These are phyloP conservation scores for Drosophila kambysellisi DNA, from an alignment of 2,888 invertebrate species.

Conservation along the genomic window DNA sequence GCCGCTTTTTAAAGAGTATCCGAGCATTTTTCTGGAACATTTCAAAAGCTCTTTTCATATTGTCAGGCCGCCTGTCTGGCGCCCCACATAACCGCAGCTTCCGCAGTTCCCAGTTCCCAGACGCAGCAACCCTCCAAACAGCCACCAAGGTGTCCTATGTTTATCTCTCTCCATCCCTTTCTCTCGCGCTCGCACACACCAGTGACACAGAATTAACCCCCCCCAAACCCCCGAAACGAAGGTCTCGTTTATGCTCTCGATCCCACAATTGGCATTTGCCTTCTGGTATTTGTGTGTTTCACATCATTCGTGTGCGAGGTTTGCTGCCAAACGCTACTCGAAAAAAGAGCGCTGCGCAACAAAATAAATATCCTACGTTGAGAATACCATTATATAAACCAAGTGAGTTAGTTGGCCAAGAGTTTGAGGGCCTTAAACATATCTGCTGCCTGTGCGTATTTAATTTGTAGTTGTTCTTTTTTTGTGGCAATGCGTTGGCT, in stretches of 20 bases:
- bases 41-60: neutral
- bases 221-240: slow-evolving; percentile 6
- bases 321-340: slow-evolving; percentile 44
- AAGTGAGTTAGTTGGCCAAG: slow-evolving; percentile 10
- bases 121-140: slow-evolving; percentile 45
- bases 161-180: slow-evolving; percentile 16
- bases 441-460: neutral
- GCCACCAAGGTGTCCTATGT: slow-evolving; percentile 39
- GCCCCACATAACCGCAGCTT: slow-evolving; percentile 28
- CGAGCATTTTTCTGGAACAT: neutral
- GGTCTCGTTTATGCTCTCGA: slow-evolving; percentile 51
- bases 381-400: slow-evolving; percentile 16
- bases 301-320: slow-evolving; percentile 59
- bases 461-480: neutral
- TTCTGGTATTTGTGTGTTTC: slow-evolving; percentile 32
- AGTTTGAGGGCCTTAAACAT: neutral
- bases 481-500: neutral
- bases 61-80: slow-evolving; percentile 59
- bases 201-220: neutral
- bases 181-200: slow-evolving; percentile 12
- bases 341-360: slow-evolving; percentile 20
- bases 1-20: slow-evolving; percentile 15
- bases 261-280: slow-evolving; percentile 49
- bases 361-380: neutral
- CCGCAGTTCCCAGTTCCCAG: slow-evolving; percentile 3